Percentiles rank a stretch among this genome's conserved stretches.
These are phyloP conservation scores for Salvator merianae DNA, from an alignment of 2,113 vertebrate genomes.

Conservation along the genomic window DNA sequence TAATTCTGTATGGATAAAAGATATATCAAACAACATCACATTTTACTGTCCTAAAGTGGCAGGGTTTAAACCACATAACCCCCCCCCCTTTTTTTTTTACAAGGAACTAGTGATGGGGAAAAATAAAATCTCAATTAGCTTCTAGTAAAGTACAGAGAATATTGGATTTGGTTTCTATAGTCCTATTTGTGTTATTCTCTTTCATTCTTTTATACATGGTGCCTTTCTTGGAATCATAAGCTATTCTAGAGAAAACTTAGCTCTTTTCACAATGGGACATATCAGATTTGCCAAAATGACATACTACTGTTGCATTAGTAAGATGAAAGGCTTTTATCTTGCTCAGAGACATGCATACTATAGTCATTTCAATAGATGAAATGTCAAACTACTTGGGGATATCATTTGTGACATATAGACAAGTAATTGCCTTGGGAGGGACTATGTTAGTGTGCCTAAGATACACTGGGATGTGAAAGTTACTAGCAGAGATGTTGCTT, in stretches of 20 bases:
- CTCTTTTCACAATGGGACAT: constrained; percentile 52
- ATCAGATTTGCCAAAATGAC: constrained; percentile 58
- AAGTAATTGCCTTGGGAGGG: constrained; percentile 56
- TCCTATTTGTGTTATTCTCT: constrained; percentile 33
- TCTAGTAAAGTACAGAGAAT: background rate
- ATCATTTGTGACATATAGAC: constrained; percentile 60
- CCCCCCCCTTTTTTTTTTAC: background rate
- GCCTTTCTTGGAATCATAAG: constrained; percentile 35
- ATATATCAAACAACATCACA: background rate
- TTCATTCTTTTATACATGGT: background rate
- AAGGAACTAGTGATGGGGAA: too few species aligned
- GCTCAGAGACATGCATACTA: constrained; percentile 43
- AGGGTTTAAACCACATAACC: background rate
- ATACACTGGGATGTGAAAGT: constrained; percentile 35
- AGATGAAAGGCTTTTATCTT: constrained; percentile 59
- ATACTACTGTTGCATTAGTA: constrained; percentile 47
- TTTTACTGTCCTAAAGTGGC: background rate
- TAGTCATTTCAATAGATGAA: constrained; percentile 59
- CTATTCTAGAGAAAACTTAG: constrained; percentile 30
- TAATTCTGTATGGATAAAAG: background rate
- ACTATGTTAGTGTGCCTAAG: constrained; percentile 41
- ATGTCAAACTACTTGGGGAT: constrained; percentile 52
- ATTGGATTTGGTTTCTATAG: background rate
- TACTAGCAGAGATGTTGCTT: constrained; percentile 40
- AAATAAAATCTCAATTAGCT: background rate